These are phyloP conservation scores for Ischnura elegans DNA, from an alignment of 2,888 invertebrate genomes.

Conservation along the genomic window DNA sequence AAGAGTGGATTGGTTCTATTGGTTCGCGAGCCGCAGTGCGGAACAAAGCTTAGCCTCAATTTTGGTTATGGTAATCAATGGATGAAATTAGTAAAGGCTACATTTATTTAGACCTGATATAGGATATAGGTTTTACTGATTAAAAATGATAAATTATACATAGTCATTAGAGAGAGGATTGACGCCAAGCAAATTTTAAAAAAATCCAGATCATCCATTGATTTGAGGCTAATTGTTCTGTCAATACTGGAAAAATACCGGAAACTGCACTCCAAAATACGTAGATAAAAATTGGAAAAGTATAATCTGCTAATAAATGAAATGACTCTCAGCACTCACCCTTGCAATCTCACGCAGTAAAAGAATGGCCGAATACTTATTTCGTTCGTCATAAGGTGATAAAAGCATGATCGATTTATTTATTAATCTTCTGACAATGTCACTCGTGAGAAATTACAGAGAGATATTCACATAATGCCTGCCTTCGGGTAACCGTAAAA, in stretches of 20 bases:
- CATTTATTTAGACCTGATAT: too few relatives aligned
- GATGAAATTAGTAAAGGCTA: too few relatives aligned
- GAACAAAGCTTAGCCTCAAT: too few relatives aligned
- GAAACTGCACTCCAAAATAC: background rate
- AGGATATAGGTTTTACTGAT: background rate
- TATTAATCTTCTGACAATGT: background rate
- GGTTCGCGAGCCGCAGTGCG: too few relatives aligned
- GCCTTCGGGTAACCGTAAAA: background rate
- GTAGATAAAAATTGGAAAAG: background rate
- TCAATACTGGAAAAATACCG: background rate
- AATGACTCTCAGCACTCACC: background rate
- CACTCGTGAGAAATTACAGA: background rate
- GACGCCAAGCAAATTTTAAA: background rate
- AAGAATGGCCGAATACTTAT: background rate
- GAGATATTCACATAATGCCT: background rate
- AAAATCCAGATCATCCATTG: background rate
- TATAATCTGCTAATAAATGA: background rate
- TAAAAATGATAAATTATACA: background rate
- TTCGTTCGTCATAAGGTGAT: background rate
- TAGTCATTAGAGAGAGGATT: background rate
- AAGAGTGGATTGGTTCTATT: too few relatives aligned
- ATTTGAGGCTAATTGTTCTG: background rate
- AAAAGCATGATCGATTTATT: background rate
- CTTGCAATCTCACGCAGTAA: background rate
- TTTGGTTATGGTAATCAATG: too few relatives aligned